These are phyloP conservation scores for Epinephelus fuscoguttatus DNA, from an alignment of 2,113 vertebrate species.

Conservation along the genomic window DNA sequence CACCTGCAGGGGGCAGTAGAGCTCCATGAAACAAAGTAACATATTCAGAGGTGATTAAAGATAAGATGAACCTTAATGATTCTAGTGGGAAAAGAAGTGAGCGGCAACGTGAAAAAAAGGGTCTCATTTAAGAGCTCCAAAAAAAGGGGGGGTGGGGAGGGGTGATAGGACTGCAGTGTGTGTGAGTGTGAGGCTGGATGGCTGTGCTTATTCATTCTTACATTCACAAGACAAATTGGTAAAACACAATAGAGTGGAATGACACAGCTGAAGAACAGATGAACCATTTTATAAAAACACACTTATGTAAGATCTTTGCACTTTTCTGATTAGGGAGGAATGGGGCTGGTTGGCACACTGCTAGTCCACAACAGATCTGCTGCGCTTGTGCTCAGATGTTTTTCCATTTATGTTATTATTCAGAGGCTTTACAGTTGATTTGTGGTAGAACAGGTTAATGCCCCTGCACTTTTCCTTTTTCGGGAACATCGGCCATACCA, in stretches of 20 bases:
- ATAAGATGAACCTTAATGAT: not conserved
- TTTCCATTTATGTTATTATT: not conserved
- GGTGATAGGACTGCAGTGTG: not conserved
- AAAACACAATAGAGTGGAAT: not conserved
- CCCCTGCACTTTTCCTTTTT: not conserved
- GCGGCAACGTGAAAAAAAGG: not conserved
- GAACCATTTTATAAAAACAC: not conserved
- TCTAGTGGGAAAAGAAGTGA: not conserved
- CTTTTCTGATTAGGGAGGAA: not conserved
- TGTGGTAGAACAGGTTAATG: not conserved
- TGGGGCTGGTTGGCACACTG: not conserved
- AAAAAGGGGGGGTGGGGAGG: not conserved
- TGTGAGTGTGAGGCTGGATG: not conserved
- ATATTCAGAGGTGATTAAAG: not conserved
- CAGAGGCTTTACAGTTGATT: not conserved
- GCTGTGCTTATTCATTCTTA: not conserved
- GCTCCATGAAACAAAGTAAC: not conserved
- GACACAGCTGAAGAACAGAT: not conserved
- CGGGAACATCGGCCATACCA: not conserved
- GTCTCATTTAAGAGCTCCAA: not conserved
- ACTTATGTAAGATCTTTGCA: not conserved
- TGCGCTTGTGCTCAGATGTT: not conserved
- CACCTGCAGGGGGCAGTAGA: not conserved
- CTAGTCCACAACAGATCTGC: not conserved
- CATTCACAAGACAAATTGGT: not conserved